Evolutionary conservation across 2,797 vertebrate species (phyloP), one percentile per base, ranked within the genome.

Genomic region (Setipinna tenuifilis): DNA sequence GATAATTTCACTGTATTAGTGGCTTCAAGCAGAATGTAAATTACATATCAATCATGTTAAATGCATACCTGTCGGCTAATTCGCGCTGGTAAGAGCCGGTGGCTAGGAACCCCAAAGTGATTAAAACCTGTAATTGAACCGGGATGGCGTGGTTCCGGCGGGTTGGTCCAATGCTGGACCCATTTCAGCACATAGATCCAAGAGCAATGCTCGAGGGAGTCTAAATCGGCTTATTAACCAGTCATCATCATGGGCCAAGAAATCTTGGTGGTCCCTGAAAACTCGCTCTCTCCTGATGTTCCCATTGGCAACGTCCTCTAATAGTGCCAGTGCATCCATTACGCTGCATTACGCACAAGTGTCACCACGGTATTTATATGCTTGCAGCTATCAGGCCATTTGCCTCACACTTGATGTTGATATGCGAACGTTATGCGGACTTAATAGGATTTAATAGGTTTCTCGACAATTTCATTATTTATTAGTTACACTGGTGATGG

Each of bases 61-160:
- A n/a, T n/a, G n/a, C n/a, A n/a, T n/a, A 87, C 41, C 81, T 58
- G 21, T 85, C 82, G 3, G 31, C 84, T 19, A 86, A 80, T 12
- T 82, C 81, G 14, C 14, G 17, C 50, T 82, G 75, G 58, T 83
- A 88, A 12, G 58, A 50, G 23, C 54, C 31, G 0, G 46, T 82
- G 68, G 65, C 57, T 28, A 86, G 50, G 86, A 41, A 82, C 1
- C 75, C 82, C 17, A 78, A 17, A n/a, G 57, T 78, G 50, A 21
- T 57, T 7, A 85, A 9, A 2, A 87, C 82, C 31, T 83, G 81
- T 6, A 75, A 84, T 41, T 31, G 31, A 75, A 89, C 86, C 11
- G 65, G 31, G 23, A 71, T 50, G n/a, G 28, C 19, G 10, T 12
- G 80, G 46, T 85, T 86, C 17, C 68, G 54, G 7, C 1, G 35